Evolutionary conservation across 2,888 invertebrate species (phyloP).

Genomic region (Parnassius mnemosyne): DNA sequence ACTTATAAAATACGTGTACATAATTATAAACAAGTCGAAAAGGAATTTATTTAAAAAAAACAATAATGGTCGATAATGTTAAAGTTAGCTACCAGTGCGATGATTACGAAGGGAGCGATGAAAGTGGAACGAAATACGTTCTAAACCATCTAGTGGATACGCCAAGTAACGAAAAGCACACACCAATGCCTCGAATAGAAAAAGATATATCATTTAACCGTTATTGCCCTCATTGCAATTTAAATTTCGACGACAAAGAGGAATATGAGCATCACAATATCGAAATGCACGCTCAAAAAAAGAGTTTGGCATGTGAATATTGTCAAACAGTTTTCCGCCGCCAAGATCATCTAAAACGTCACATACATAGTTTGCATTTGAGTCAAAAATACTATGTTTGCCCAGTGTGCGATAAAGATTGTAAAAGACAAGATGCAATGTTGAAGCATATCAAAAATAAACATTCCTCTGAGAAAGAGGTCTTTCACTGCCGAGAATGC

Average conservation of each 20-base stretch:
- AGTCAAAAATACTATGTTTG: conserved; percentile 39
- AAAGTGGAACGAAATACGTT: conserved; percentile 9
- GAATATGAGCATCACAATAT: conserved; percentile 49
- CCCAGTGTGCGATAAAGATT: conserved; percentile 49
- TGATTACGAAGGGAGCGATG: conserved; percentile 6
- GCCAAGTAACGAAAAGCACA: conserved; percentile 3
- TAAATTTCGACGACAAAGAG: conserved; percentile 38
- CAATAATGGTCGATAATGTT: conserved; percentile 19
- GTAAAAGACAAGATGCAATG: conserved; percentile 42
- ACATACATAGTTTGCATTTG: conserved; percentile 47
- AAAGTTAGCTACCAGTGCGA: conserved; percentile 17
- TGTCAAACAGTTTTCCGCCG: conserved; percentile 47
- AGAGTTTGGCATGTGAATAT: conserved; percentile 38
- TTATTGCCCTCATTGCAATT: conserved; percentile 43
- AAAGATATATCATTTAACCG: conserved; percentile 12
- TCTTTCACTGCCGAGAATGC: conserved; percentile 48
- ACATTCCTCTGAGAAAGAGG: conserved; percentile 36
- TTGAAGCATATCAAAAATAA: conserved; percentile 46
- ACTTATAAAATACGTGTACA: too few relatives aligned
- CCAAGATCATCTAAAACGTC: conserved; percentile 54
- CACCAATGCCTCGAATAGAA: not conserved
- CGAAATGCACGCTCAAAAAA: conserved; percentile 43
- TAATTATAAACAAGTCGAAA: too few relatives aligned
- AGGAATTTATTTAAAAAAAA: too few relatives aligned
- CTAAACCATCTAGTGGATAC: conserved; percentile 14